A percentile compares a stretch with the other conserved stretches of the same genome.
phyloP scores from a whole-genome alignment of 2,797 vertebrate species.

The Amblyopsis hoosieri region DNA sequence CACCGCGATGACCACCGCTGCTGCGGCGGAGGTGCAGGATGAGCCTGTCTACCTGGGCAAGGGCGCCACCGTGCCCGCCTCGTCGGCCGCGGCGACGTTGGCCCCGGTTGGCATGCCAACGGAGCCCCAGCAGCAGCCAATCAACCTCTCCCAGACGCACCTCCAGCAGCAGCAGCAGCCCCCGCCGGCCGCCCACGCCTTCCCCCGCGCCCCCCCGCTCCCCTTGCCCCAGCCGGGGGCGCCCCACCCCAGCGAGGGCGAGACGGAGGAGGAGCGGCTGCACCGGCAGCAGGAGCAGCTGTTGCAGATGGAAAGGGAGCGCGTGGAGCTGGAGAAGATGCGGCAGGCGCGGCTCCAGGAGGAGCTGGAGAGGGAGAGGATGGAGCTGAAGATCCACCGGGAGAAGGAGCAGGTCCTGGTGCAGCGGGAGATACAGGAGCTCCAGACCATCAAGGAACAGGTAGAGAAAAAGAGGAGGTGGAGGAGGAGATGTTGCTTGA shows the following conservation, averaged over 20 bases:
- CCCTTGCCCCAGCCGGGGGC: conserved; percentile 70
- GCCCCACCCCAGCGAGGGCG: conserved; percentile 77
- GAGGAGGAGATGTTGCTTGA: conserved; percentile 20
- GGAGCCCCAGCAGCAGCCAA: conserved; percentile 75
- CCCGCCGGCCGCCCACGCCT: conserved; percentile 53
- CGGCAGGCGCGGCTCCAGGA: conserved; percentile 93
- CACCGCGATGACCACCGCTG: conserved; percentile 34
- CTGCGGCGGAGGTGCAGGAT: conserved; percentile 66
- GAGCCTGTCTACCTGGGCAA: conserved; percentile 92
- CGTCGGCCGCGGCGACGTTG: conserved; percentile 44
- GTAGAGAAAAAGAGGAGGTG: conserved; percentile 58
- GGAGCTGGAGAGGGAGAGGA: conserved; percentile 91
- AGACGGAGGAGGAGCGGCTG: conserved; percentile 89
- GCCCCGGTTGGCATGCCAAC: conserved; percentile 51
- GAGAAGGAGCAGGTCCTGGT: conserved; percentile 97
- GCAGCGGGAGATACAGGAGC: conserved; percentile 94
- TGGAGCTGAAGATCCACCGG: conserved; percentile 90
- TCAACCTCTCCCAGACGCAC: conserved; percentile 78
- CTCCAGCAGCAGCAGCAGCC: conserved; percentile 61
- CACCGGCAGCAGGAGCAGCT: conserved; percentile 94
- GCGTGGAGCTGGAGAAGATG: conserved; percentile 94
- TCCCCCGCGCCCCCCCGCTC: conserved; percentile 60
- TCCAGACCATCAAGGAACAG: conserved; percentile 98
- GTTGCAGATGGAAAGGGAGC: conserved; percentile 93
- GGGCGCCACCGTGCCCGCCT: conserved; percentile 70